Evolutionary conservation across 37 sponge, comb jelly and placozoan genomes (phyloP).

Genomic region (Beroe ovata): DNA sequence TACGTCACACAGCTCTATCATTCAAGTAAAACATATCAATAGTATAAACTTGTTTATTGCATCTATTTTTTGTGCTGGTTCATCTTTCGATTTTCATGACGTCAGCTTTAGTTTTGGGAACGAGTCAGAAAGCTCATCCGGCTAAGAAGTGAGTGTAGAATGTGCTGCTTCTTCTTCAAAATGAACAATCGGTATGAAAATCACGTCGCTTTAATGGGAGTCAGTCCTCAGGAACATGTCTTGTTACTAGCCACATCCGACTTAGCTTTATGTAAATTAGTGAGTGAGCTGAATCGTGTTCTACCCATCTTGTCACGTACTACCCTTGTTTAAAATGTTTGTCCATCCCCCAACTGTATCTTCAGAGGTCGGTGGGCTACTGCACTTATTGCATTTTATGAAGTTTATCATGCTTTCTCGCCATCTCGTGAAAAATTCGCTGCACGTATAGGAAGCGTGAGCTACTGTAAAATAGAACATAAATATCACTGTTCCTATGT

Average conservation of each 20-base stretch:
- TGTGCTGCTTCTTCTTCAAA: slow-evolving; percentile 35
- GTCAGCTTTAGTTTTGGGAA: slow-evolving; percentile 38
- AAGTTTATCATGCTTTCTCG: slow-evolving; percentile 66
- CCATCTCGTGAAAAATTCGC: slow-evolving; percentile 61
- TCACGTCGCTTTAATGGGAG: slow-evolving; percentile 67
- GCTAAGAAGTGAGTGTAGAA: slow-evolving; percentile 42
- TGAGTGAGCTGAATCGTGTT: slow-evolving; percentile 21
- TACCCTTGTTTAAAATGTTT: slow-evolving; percentile 21
- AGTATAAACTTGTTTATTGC: slow-evolving; percentile 57
- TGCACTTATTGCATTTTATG: slow-evolving; percentile 65
- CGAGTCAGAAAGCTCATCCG: slow-evolving; percentile 16
- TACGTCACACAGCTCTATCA: slow-evolving; percentile 32
- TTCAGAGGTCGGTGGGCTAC: no score
- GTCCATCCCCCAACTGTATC: slow-evolving; percentile 15
- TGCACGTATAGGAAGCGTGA: slow-evolving; percentile 59
- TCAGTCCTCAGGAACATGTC: slow-evolving; percentile 24
- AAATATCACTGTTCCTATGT: neutral
- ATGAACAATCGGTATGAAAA: slow-evolving; percentile 67
- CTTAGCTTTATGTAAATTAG: slow-evolving; percentile 41
- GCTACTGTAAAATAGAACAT: slow-evolving; percentile 62
- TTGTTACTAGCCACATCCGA: slow-evolving; percentile 18
- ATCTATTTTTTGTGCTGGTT: slow-evolving; percentile 33
- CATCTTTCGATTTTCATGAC: neutral
- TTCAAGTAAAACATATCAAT: slow-evolving; percentile 63
- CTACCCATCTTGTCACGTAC: slow-evolving; percentile 10